A percentile compares a stretch with the other conserved stretches of the same genome.
These are phyloP conservation scores for Porites rus DNA, from an alignment of 92 coral and sea anemone genomes.

Conservation along the genomic window DNA sequence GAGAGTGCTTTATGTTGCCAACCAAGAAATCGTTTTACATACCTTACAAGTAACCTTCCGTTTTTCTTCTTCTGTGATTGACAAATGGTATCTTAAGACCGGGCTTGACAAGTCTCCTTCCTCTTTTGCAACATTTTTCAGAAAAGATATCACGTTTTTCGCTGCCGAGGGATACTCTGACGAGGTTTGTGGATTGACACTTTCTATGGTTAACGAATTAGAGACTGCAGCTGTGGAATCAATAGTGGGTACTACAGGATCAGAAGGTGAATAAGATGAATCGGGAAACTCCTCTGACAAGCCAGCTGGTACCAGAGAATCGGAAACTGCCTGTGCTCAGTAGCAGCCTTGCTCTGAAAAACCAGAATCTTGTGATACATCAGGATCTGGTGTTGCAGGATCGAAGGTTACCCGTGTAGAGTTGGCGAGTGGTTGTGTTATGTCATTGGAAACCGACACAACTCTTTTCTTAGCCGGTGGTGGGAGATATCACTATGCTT, in stretches of 20 bases:
- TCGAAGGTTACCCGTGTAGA: constrained; percentile 26
- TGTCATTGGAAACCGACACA: background rate
- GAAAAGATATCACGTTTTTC: constrained; percentile 23
- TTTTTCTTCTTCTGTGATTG: constrained; percentile 40
- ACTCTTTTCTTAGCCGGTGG: constrained; percentile 42
- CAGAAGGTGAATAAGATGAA: constrained; percentile 23
- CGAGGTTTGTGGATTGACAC: constrained; percentile 9
- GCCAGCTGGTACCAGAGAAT: constrained; percentile 24
- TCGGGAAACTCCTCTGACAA: constrained; percentile 23
- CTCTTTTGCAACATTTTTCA: constrained; percentile 24
- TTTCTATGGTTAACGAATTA: constrained; percentile 10
- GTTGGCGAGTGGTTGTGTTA: background rate
- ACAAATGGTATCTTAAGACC: constrained; percentile 18
- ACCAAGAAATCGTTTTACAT: constrained; percentile 34
- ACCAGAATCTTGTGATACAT: constrained; percentile 14
- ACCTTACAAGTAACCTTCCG: constrained; percentile 31
- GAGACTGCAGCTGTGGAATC: constrained; percentile 31
- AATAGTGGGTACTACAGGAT: constrained; percentile 23
- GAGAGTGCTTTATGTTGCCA: constrained; percentile 34
- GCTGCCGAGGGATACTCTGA: constrained; percentile 38
- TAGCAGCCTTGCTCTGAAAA: constrained; percentile 11
- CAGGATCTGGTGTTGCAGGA: constrained; percentile 23
- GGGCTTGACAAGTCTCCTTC: constrained; percentile 39
- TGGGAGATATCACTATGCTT: constrained; percentile 26
- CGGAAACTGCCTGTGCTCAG: constrained; percentile 3